phyloP scores from a whole-genome alignment of 1,140 invertebrate species.

The Papilio aristodemus region DNA sequence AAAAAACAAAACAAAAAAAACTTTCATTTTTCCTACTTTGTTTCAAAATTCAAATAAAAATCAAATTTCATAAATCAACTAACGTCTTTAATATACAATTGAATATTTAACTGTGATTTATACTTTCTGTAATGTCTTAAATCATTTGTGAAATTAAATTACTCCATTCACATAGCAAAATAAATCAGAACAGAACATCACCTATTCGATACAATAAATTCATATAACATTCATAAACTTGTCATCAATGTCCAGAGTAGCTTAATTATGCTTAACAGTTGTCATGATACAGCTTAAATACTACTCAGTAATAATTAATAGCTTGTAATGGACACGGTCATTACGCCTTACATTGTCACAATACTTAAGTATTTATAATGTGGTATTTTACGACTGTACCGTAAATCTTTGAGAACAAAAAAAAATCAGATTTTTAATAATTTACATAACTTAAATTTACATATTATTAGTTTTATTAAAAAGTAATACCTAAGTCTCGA shows the following conservation, averaged over 20 bases:
- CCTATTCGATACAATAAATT: background rate
- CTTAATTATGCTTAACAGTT: slow-evolving; percentile 16
- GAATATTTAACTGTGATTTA: too few species aligned
- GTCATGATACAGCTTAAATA: slow-evolving; percentile 2
- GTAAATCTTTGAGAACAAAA: too few species aligned
- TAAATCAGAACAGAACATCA: background rate
- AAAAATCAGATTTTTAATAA: too few species aligned
- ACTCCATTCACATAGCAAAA: background rate
- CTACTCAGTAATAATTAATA: slow-evolving; percentile 13
- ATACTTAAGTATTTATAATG: background rate
- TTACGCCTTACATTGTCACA: background rate
- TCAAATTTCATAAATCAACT: too few species aligned
- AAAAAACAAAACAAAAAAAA: background rate
- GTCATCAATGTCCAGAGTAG: background rate
- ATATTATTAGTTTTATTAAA: too few species aligned
- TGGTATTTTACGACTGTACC: background rate
- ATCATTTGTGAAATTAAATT: too few species aligned
- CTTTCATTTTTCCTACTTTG: background rate
- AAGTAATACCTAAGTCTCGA: too few species aligned
- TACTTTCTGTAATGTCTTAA: too few species aligned
- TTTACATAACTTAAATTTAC: too few species aligned
- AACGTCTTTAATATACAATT: too few species aligned
- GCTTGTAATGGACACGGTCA: background rate
- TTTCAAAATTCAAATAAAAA: background rate
- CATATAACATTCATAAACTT: background rate